Base-by-base conservation (phyloP, 2,113 vertebrate genomes). In the Dascyllus trimaculatus region DNA sequence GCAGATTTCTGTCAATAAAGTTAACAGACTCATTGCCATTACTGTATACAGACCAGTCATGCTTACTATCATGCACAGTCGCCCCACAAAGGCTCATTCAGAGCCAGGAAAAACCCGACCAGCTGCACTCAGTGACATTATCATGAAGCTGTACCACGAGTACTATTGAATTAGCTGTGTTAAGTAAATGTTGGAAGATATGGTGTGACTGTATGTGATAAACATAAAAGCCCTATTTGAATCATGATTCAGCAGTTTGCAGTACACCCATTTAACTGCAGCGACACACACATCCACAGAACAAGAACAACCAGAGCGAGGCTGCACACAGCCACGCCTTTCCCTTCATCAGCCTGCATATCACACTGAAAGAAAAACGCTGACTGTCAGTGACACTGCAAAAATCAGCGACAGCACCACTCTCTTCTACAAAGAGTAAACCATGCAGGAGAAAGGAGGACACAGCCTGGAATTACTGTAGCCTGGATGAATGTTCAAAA, bases 381-480 rank as follows among this genome's bases (percentile, higher is more conserved):
- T 94, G 93, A 95, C 78, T n/a, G 51, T 35, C 66, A 51, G 71
- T 94, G 93, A 93, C 92, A 26, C 35, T 69, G 90, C 89, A 93
- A 71, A 91, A 93, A 76, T 48, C 19, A 32, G 22, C 25, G 15
- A 71, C 68, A 70, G 38, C 21, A 4, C 54, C 59, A n/a, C n/a
- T 46, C 70, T 66, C 4, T 61, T 60, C n/a, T 26, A 43, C 61
- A 49, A 68, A 83, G 49, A 65, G 21, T 48, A 59, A 85, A 57
- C 32, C 40, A 18, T 13, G 26, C 0, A 35, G 46, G 10, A 52
- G 57, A 57, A 19, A 51, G 13, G 24, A 67, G 24, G 49, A 32
- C 24, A 45, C 10, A 43, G 49, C 4, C 29, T 51, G n/a, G 0
- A 63, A 13, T 17, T 0, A 45, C 53, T 73, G 13, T 1, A 24